Evolutionary conservation across 2,888 invertebrate species (phyloP), one percentile per base, ranked within the genome.

Genomic region (Nymphalis c-album): DNA sequence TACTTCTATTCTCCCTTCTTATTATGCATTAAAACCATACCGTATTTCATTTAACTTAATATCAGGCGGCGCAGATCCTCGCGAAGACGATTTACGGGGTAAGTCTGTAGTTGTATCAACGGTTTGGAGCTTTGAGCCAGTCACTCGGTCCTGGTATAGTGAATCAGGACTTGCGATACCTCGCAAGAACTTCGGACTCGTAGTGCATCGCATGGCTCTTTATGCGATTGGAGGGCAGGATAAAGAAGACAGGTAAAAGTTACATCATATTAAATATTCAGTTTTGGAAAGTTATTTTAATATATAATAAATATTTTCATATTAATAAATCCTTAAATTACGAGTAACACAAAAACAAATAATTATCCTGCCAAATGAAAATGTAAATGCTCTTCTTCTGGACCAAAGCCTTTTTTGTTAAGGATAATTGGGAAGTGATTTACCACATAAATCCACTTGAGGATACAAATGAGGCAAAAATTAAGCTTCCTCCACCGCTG

Each of bases 161-260:
- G 95, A 95, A 79, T 88, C 93, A 1, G 93, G 92, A 17, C 91
- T 96, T 75, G 88, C 93, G 20, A 89, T 93, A 31, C 91, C 94
- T 0, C 90, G 95, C 74, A 94, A 95, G 81, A 95, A 95, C 85
- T 96, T 96, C 76, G 95, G 95, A 0, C 87, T 95, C 7, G 94
- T 95, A n/a, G 94, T 94, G 2, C 93, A 93, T 74, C 93, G 93
- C 31, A 94, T 94, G 82, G 94, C 94, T n/a, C 85, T 96, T 75
- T 95, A 94, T 76, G 95, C 95, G 5, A 94, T 96, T 70, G 96
- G 96, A 0, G 96, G 96, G 8, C 95, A 95, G 84, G 94, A 94
- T 80, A 92, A 92, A 70, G 93, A 93, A 77, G 94, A 94, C 79
- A 93, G 92, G 92, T 90, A 68, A 75, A 61, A 48, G 7, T 22